Base-by-base conservation (phyloP, 2,113 vertebrate genomes). In the Panurus biarmicus region DNA sequence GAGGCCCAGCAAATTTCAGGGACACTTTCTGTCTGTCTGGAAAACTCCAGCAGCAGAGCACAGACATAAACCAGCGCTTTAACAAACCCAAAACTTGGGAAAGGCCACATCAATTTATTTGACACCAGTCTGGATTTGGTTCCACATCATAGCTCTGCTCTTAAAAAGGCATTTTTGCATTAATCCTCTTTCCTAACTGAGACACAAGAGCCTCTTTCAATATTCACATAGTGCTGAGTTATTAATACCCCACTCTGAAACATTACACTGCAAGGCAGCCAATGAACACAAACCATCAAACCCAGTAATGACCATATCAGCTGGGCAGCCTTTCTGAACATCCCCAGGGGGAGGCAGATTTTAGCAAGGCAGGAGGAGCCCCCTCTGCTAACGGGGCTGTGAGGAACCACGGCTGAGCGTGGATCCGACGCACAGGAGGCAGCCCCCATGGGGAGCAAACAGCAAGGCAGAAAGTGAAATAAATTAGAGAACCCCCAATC, bases 131-230 rank as follows among this genome's bases (percentile, higher is more conserved):
- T 79, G 87, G 18, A 16, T 73, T 88, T 42, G 74, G 82, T 90
- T 91, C 79, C 88, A 82, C 93, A 95, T 81, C 93, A 92, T 21
- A 96, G 89, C 94, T 95, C 93, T 96, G 93, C 88, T 96, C 87
- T 95, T 87, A 66, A 90, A 82, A 93, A 86, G 87, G 28, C 57
- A n/a, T 69, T 85, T 96, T 79, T 85, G 58, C 79, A 78, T 77
- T 79, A 92, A 88, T 89, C 76, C 58, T 89, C 88, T 67, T 69
- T 76, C 89, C 78, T 85, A 85, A 89, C 33, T 62, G 75, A 95
- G 90, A 89, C 88, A 90, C 70, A 45, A 2, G 38, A 90, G 83
- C 76, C 51, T 92, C 85, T 92, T 91, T 91, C 66, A 90, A 88
- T 78, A 79, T 76, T 77, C 89, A 69, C 44, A 18, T 0, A 89